Evolutionary conservation across 2,888 invertebrate species (phyloP).

Genomic region (Atethmia centrago): DNA sequence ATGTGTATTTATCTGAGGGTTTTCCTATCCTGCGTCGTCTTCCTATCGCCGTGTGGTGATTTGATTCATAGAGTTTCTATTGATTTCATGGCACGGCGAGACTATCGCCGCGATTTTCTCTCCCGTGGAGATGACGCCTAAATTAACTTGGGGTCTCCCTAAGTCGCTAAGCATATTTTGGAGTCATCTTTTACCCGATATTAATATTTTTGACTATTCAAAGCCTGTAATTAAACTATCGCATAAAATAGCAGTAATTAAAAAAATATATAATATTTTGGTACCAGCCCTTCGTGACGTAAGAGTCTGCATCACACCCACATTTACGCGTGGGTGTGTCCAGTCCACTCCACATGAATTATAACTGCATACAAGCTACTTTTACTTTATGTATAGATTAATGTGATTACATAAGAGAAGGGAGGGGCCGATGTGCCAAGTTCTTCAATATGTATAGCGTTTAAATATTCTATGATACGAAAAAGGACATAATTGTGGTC

Average conservation of each 20-base stretch:
- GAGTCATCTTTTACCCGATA: background rate
- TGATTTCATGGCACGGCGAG: too few species aligned
- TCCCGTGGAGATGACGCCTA: too few species aligned
- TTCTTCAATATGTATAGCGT: background rate
- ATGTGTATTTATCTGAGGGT: background rate
- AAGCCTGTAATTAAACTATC: constrained; percentile 1
- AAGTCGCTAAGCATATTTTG: background rate
- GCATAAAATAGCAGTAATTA: constrained; percentile 13
- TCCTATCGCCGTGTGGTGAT: too few species aligned
- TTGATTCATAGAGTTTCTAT: too few species aligned
- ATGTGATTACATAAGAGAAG: constrained; percentile 9
- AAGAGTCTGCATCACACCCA: constrained; percentile 36
- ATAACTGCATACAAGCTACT: constrained; percentile 23
- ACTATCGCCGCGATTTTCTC: too few species aligned
- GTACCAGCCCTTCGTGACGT: constrained; percentile 15
- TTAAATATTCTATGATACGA: background rate
- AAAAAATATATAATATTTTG: constrained; percentile 18
- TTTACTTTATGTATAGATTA: background rate
- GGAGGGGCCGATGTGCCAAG: background rate
- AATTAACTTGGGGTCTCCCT: background rate
- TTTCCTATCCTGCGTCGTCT: too few species aligned
- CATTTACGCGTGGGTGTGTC: constrained; percentile 34
- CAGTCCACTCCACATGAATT: constrained; percentile 19
- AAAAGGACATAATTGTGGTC: background rate
- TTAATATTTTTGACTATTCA: constrained; percentile 22